Evolutionary conservation across 1,140 invertebrate genomes (phyloP), one percentile per base, ranked within the genome.

Genomic region (Brachionus manjavacas): DNA sequence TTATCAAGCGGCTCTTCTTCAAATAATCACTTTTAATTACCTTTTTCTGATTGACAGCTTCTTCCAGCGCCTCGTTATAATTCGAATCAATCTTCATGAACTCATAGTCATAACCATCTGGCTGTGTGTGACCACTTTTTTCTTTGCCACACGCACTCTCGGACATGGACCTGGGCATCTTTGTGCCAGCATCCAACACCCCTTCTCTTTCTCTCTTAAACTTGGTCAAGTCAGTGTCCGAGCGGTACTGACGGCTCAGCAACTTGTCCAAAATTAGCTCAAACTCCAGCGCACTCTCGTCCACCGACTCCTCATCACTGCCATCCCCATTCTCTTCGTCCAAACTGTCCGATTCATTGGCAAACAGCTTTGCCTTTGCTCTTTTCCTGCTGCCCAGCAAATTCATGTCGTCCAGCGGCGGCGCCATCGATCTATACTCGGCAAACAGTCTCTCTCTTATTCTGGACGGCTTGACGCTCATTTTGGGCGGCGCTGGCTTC

Each of bases 401-500:
- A 25, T 52, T 84, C 52, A 52, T 31, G 43, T 55, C 70, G 39
- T 70, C 64, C 14, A 35, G 12, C 14, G 72, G 72, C 1, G 35
- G 49, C 20, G 83, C 80, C 84, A 70, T 83, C 46, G 85, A 85
- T 74, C 87, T 85, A 80, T 88, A 88, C n/a, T 87, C 85, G 1
- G 88, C 87, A 78, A 89, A 90, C 43, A 90, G 79, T 35, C 88
- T 39, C 25, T 88, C 87, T 70, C 87, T 86, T 7, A 90, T 88
- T 84, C 86, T 87, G 49, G 87, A 86, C 31, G 88, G 88, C 14
- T 86, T 83, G 8, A 89, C 86, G 74, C 87, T 87, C 78, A 89
- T 85, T 85, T 89, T 89, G n/a, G 89, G 88, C n/a, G 89, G 89
- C 9, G 89, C 88, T 31, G 88, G 88, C 55, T 85, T 87, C 88